These are phyloP conservation scores for Malacoraja senta DNA, from an alignment of 2,797 vertebrate genomes.

Conservation along the genomic window DNA sequence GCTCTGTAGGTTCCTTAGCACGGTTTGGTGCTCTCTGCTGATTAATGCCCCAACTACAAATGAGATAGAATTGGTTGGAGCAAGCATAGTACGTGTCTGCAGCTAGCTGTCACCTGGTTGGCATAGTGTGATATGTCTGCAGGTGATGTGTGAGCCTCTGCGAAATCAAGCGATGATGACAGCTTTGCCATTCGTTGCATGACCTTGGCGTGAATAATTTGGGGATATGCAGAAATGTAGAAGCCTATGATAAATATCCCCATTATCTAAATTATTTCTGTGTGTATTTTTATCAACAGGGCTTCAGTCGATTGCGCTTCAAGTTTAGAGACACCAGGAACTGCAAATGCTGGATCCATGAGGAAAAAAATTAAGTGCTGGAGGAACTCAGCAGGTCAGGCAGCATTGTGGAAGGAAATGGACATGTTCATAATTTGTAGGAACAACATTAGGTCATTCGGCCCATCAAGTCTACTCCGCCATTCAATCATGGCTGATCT, in stretches of 20 bases:
- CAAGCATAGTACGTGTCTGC: neutral
- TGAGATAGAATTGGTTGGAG: neutral
- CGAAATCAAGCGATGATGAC: slow-evolving; percentile 25
- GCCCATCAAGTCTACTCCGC: too few relatives aligned
- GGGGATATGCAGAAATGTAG: neutral
- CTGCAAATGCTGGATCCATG: too few relatives aligned
- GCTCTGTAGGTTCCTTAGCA: neutral
- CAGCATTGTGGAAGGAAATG: too few relatives aligned
- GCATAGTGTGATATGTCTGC: slow-evolving; percentile 25
- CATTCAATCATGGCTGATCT: too few relatives aligned
- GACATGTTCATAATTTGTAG: too few relatives aligned
- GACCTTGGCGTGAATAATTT: slow-evolving; percentile 14
- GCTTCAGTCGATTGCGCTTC: neutral
- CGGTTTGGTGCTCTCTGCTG: slow-evolving; percentile 26
- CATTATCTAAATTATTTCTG: slow-evolving; percentile 5
- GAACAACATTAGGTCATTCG: too few relatives aligned
- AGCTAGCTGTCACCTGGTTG: slow-evolving; percentile 14
- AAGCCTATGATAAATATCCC: neutral
- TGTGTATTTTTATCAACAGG: neutral
- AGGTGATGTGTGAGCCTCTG: slow-evolving; percentile 29
- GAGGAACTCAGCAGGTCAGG: too few relatives aligned
- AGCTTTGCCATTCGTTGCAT: slow-evolving; percentile 3
- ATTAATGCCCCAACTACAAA: neutral
- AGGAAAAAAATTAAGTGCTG: too few relatives aligned
- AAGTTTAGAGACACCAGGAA: too few relatives aligned